These are phyloP conservation scores for Potorous gilbertii DNA, from an alignment of 2,797 vertebrate species.

Conservation along the genomic window DNA sequence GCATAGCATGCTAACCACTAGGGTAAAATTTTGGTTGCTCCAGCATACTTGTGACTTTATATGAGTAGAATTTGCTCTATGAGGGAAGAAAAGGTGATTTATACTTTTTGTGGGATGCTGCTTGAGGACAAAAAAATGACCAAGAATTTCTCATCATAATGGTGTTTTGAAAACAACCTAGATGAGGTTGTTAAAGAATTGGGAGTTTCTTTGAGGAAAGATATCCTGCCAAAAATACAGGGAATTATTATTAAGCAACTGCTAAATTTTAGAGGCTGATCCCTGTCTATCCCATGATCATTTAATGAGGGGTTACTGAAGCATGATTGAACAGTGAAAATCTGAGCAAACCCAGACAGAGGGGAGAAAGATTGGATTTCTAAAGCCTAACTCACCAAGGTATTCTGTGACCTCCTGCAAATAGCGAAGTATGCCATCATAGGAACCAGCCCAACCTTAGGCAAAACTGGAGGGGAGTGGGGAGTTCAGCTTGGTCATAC, in stretches of 20 bases:
- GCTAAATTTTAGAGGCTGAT: neutral
- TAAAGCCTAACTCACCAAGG: neutral
- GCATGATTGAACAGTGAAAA: neutral
- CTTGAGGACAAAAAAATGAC: conserved; percentile 26
- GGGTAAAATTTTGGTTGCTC: neutral
- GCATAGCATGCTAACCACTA: neutral
- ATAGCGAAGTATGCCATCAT: neutral
- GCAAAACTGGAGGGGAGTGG: neutral
- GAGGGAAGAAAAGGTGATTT: neutral
- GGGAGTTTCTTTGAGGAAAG: neutral
- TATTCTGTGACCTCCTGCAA: neutral
- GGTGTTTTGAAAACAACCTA: neutral
- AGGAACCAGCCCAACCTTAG: neutral
- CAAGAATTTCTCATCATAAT: neutral
- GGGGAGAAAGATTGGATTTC: neutral
- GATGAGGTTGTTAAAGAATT: conserved; percentile 5
- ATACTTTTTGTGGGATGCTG: conserved; percentile 8
- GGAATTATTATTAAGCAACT: conserved; percentile 9
- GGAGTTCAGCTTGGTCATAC: neutral
- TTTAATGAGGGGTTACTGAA: rapidly evolving
- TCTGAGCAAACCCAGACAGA: rapidly evolving
- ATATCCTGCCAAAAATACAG: neutral
- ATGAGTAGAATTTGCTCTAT: neutral
- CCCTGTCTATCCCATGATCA: neutral
- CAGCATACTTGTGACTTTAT: neutral